phyloP scores from a whole-genome alignment of 2,797 vertebrate species.

The Melanogrammus aeglefinus region DNA sequence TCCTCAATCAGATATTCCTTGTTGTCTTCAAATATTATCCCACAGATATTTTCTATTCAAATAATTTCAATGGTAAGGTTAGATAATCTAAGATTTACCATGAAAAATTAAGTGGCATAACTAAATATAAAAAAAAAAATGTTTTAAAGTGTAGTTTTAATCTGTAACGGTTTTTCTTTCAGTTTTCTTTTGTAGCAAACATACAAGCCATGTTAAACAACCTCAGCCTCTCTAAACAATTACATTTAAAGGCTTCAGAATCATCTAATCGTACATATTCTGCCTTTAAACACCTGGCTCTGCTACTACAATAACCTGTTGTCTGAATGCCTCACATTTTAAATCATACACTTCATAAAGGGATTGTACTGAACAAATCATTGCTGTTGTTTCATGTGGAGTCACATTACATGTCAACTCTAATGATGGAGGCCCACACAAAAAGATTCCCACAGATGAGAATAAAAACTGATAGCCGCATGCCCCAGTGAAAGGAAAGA shows the following conservation, averaged over 20 bases:
- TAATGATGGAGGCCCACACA: conserved; percentile 70
- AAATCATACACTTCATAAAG: conserved; percentile 46
- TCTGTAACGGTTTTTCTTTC: neutral
- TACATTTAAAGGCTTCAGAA: neutral
- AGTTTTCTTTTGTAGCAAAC: neutral
- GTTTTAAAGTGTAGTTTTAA: neutral
- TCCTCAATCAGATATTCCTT: conserved; percentile 63
- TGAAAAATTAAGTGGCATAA: neutral
- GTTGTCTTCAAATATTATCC: conserved; percentile 51
- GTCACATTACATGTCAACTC: conserved; percentile 60
- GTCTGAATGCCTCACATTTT: conserved; percentile 40
- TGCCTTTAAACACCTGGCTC: neutral
- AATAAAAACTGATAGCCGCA: conserved; percentile 45
- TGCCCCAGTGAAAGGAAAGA: conserved; percentile 47
- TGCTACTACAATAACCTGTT: conserved; percentile 31
- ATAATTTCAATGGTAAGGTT: conserved; percentile 30
- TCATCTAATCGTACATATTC: neutral
- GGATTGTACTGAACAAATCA: conserved; percentile 51
- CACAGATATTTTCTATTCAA: conserved; percentile 54
- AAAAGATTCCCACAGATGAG: conserved; percentile 53
- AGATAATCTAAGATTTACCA: neutral
- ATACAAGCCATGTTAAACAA: neutral
- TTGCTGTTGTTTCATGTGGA: conserved; percentile 64
- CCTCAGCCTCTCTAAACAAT: neutral
- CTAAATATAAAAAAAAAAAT: neutral